Evolutionary conservation across 2,113 vertebrate genomes (phyloP).

Genomic region (Eptesicus fuscus): DNA sequence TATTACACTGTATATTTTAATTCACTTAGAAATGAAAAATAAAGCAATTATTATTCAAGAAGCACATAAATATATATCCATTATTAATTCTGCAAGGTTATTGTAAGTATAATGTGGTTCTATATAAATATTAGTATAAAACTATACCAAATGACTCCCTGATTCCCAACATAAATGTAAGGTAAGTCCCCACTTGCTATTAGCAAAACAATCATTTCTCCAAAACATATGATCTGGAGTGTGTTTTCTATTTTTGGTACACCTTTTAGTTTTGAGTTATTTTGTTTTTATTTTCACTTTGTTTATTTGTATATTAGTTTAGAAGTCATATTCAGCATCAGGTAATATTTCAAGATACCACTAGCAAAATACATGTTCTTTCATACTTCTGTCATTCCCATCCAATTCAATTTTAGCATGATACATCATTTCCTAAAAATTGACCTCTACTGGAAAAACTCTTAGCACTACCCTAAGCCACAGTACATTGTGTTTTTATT

Average conservation of each 20-base stretch:
- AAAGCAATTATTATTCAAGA: slow-evolving; percentile 13
- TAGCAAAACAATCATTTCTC: not conserved
- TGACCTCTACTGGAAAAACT: not conserved
- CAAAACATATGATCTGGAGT: not conserved
- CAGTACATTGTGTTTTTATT: not conserved
- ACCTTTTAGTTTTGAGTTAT: not conserved
- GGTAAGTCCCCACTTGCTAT: not conserved
- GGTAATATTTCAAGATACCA: not conserved
- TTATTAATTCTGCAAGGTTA: slow-evolving; percentile 4
- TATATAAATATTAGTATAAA: slow-evolving; percentile 5
- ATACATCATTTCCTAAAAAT: not conserved
- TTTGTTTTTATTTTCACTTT: not conserved
- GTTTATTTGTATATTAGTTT: not conserved
- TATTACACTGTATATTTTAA: not conserved
- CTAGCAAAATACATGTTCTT: not conserved
- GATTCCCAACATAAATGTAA: not conserved
- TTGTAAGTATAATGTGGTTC: not conserved
- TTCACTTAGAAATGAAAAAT: slow-evolving; percentile 27
- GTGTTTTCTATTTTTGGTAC: not conserved
- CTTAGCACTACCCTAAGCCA: not conserved
- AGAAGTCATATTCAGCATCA: not conserved
- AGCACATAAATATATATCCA: not conserved
- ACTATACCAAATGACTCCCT: not conserved
- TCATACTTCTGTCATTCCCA: not conserved
- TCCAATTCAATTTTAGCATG: not conserved